These are phyloP conservation scores for Nephrotoma guestfalica DNA, from an alignment of 2,888 invertebrate species.

Conservation along the genomic window DNA sequence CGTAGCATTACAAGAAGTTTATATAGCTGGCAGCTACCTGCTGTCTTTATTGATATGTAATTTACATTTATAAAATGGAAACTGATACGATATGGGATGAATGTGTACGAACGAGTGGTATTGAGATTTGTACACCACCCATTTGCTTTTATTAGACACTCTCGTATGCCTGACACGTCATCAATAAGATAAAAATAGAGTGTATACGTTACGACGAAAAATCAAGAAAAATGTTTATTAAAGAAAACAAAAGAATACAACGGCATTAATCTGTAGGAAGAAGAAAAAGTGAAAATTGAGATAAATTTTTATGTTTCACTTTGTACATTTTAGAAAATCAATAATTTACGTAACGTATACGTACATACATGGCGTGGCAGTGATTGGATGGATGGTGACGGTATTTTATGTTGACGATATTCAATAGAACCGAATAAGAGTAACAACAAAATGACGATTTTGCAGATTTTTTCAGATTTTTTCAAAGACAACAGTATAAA, in stretches of 20 bases:
- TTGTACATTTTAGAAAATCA: neutral
- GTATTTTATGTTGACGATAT: neutral
- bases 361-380: neutral
- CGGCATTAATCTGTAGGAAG: neutral
- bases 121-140: neutral
- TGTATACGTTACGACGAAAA: neutral
- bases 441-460: too few relatives aligned
- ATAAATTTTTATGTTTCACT: neutral
- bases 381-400: neutral
- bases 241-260: neutral
- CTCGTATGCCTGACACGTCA: neutral
- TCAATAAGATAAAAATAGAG: neutral
- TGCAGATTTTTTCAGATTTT: too few relatives aligned
- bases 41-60: neutral
- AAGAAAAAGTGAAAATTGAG: neutral
- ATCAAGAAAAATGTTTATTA: neutral
- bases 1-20: neutral
- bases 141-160: neutral
- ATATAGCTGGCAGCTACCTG: neutral
- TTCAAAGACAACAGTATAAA: too few relatives aligned
- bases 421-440: neutral
- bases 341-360: neutral
- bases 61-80: neutral
- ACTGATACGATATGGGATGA: neutral
- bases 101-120: neutral